These are phyloP conservation scores for Arctocebus calabarensis DNA, from an alignment of 2,797 vertebrate species.

Conservation along the genomic window DNA sequence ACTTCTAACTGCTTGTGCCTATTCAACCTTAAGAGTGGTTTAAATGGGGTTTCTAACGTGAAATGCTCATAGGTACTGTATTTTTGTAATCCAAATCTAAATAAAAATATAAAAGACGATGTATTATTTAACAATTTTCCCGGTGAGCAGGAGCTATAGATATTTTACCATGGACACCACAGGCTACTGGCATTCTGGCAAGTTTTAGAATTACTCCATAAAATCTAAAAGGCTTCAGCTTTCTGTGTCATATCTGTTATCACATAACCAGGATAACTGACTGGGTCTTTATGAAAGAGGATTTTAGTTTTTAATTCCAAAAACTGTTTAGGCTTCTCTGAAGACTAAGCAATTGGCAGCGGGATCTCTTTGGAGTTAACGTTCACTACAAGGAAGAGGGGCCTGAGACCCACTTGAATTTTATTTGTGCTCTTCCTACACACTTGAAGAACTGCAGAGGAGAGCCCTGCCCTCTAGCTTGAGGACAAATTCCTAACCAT, in stretches of 20 bases:
- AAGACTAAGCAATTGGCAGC: neutral
- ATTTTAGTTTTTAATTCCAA: neutral
- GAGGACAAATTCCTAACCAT: rapidly evolving
- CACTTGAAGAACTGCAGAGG: neutral
- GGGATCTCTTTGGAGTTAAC: neutral
- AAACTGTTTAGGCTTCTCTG: neutral
- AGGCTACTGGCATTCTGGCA: neutral
- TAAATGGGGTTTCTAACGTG: neutral
- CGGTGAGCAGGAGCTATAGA: neutral
- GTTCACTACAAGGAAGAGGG: neutral
- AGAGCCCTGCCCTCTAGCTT: neutral
- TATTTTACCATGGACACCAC: constrained; percentile 53
- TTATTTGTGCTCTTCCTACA: constrained; percentile 41
- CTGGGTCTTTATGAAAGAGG: neutral
- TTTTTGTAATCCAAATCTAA: constrained; percentile 14
- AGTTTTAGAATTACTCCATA: constrained; percentile 35
- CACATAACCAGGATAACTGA: neutral
- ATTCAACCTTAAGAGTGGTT: rapidly evolving
- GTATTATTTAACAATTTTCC: neutral
- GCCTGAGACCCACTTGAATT: neutral
- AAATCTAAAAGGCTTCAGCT: neutral
- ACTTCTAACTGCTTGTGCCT: rapidly evolving
- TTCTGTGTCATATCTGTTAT: neutral
- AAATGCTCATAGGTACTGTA: neutral
- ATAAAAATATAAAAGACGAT: neutral